Evolutionary conservation across 2,113 vertebrate species (phyloP), one percentile per base, ranked within the genome.

Genomic region (Delphinapterus leucas): DNA sequence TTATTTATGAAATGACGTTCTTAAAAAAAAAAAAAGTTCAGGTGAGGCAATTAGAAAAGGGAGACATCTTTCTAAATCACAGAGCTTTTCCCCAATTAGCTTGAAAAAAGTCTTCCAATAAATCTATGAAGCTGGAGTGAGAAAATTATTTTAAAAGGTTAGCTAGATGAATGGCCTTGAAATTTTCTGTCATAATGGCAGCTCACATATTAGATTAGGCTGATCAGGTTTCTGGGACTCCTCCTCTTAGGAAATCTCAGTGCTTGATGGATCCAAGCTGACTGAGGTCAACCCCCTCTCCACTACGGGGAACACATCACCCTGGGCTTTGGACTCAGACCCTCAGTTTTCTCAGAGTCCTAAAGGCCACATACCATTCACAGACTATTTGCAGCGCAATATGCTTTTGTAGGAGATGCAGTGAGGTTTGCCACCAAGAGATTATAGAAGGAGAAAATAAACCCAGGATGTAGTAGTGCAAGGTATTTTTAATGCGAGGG

Each of bases 61-160:
- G 65, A 53, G 89, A 36, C 38, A 60, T 74, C 86, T 83, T 95
- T 76, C 77, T 81, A 82, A 86, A 71, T 58, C 60, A 95, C 14
- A 26, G 23, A 55, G 53, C 13, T 83, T 95, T 94, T 68, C 9
- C 23, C 44, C 87, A 90, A 82, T 83, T 97, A 95, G 47, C 38
- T 49, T 88, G 79, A 36, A 80, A 86, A 89, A 88, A 80, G 25
- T 44, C 71, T 97, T 87, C 68, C 76, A 65, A 73, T 61, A 95
- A 77, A 90, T 92, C 74, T 82, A 80, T n/a, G 28, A 93, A 71
- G 60, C 58, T 70, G 20, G 79, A 77, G 73, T 81, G 58, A 92
- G 44, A 96, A 94, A 73, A 83, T 70, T 77, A 83, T 94, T 68
- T 77, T 77, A 83, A 88, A 90, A 97, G 55, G 53, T 90, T 82